These are phyloP conservation scores for Leucophenga maculata DNA, from an alignment of 2,888 invertebrate species.

Conservation along the genomic window DNA sequence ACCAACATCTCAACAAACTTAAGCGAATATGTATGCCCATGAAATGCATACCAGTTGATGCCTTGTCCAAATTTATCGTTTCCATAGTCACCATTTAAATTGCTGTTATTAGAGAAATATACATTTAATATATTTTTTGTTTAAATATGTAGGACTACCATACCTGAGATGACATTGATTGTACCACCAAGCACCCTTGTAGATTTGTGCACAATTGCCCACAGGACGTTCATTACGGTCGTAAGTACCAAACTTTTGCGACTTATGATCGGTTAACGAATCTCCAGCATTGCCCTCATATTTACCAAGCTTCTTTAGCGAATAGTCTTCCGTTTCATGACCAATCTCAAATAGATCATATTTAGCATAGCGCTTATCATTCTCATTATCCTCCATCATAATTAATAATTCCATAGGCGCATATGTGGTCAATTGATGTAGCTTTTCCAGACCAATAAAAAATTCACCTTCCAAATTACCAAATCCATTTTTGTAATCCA, in stretches of 20 bases:
- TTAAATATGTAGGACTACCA: not conserved
- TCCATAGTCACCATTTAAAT: constrained; percentile 78
- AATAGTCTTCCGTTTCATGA: constrained; percentile 77
- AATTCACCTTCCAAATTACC: constrained; percentile 80
- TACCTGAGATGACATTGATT: constrained; percentile 79
- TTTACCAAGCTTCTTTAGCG: constrained; percentile 77
- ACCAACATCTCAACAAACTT: not conserved
- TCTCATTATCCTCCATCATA: constrained; percentile 76
- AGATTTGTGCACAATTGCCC: constrained; percentile 78
- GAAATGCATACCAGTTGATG: not conserved
- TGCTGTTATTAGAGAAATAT: constrained; percentile 68
- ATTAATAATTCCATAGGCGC: constrained; percentile 75
- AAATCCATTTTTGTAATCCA: constrained; percentile 79
- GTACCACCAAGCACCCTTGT: constrained; percentile 83
- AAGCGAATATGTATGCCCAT: constrained; percentile 1
- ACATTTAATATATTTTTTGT: not conserved
- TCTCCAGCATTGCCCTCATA: constrained; percentile 79
- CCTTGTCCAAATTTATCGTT: not conserved
- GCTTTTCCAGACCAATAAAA: constrained; percentile 80
- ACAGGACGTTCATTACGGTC: constrained; percentile 79
- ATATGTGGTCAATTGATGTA: constrained; percentile 72
- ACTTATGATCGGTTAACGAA: constrained; percentile 78
- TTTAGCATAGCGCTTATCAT: constrained; percentile 74
- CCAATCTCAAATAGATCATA: constrained; percentile 79
- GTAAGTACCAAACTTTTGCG: constrained; percentile 78